These are phyloP conservation scores for Coelopa frigida DNA, from an alignment of 1,140 invertebrate genomes.

Conservation along the genomic window DNA sequence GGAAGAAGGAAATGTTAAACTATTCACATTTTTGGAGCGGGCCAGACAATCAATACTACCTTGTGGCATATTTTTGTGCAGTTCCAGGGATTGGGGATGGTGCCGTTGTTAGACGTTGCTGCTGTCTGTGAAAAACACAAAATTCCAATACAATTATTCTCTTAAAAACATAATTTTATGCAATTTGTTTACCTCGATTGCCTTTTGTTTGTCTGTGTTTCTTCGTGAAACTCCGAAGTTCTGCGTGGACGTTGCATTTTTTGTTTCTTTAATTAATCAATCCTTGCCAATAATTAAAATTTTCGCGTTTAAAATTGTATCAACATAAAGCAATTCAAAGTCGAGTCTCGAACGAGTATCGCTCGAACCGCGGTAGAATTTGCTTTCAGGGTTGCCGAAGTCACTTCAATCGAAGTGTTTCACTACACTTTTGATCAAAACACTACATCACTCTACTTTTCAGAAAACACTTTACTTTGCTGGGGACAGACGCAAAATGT, in stretches of 20 bases:
- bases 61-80: constrained; percentile 3
- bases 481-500: no score
- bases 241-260: constrained; percentile 25
- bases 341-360: no score
- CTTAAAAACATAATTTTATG: background rate
- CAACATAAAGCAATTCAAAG: no score
- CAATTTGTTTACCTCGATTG: constrained; percentile 20
- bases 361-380: no score
- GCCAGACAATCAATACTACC: no score
- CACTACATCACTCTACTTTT: no score
- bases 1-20: background rate
- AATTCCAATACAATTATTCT: background rate
- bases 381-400: no score
- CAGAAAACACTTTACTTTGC: no score
- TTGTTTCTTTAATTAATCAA: constrained; percentile 19
- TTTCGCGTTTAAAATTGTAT: no score
- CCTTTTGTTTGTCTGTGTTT: constrained; percentile 13
- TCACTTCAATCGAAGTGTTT: no score
- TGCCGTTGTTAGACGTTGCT: background rate
- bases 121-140: background rate
- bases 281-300: background rate
- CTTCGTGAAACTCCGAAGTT: constrained; percentile 28
- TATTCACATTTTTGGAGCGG: no score
- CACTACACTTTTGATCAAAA: no score
- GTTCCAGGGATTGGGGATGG: background rate